Conservation (phyloP, 2,113 vertebrate species). For the Sialia sialis region DNA sequence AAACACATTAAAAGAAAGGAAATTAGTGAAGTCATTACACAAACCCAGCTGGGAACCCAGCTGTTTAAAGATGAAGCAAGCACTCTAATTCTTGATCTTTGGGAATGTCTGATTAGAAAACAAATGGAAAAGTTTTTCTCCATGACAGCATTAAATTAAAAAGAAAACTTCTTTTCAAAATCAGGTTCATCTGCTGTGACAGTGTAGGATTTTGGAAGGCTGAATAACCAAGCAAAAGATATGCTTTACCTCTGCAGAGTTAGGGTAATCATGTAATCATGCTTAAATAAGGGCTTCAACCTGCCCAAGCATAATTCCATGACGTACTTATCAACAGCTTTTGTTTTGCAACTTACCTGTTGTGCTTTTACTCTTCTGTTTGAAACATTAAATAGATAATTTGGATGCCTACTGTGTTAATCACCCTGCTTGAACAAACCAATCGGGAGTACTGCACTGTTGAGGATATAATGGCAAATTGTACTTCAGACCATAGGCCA, state of each 20-base stretch:
- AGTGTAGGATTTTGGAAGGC: background rate
- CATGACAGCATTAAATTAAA: constrained; percentile 34
- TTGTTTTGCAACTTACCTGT: background rate
- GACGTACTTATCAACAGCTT: background rate
- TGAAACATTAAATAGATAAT: background rate
- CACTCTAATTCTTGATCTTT: constrained; percentile 68
- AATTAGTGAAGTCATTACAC: constrained; percentile 73
- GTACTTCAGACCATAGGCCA: background rate
- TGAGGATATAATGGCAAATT: background rate
- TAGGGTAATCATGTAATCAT: background rate
- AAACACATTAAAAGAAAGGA: constrained; percentile 76
- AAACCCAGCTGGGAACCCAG: constrained; percentile 72
- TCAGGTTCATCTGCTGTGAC: background rate
- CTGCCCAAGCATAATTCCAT: background rate
- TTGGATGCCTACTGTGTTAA: background rate
- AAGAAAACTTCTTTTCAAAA: constrained; percentile 8
- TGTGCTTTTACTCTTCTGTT: background rate
- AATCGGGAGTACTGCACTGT: background rate
- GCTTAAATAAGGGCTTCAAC: constrained; percentile 13
- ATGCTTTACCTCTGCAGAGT: constrained; percentile 3
- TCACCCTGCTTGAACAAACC: background rate
- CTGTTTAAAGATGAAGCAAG: constrained; percentile 66
- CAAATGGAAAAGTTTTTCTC: constrained; percentile 53
- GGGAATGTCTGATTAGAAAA: constrained; percentile 69
- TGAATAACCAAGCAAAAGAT: constrained; percentile 18